Evolutionary conservation across 2,113 vertebrate species (phyloP), one percentile per base, ranked within the genome.

Genomic region (Motacilla alba): DNA sequence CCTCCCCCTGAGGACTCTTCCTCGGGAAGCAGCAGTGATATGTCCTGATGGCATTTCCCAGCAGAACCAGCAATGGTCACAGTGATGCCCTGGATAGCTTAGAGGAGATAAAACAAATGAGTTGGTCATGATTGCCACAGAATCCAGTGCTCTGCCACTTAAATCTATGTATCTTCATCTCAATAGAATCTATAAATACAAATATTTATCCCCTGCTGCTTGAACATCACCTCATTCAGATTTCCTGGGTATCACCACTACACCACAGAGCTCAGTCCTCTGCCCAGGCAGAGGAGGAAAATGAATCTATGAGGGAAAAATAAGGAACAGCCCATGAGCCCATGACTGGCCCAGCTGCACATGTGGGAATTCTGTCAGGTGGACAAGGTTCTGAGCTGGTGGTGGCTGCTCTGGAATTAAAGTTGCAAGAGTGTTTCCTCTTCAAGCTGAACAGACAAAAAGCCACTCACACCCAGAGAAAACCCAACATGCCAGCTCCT

Each of bases 111-210:
- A 90, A 75, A 20, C 7, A 39, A 75, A 66, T 0, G 2, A 86
- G 46, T 2, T 68, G 56, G 33, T 31, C 31, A 8, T 10, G 66
- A 66, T 4, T 20, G 59, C 58, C 49, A 47, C 2, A 7, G 30
- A 44, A 82, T 23, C 58, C 47, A 82, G 39, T 12, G 28, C 79
- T 30, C 55, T 77, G 63, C 46, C 15, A 10, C 33, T 13, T 44
- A 26, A 10, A 44, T 53, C 47, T 5, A 4, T 24, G 7, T 2
- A n/a, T 27, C 62, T 26, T 0, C 37, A 27, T 14, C 41, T 30
- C 13, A 11, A 4, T 33, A 9, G 22, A 1, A 17, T 31, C 44
- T 20, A 43, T 13, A 37, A 64, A 21, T 12, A 35, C 5, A 7
- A 7, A 3, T 15, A 49, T 21, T 69, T 24, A 13, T 6, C 49